Evolutionary conservation across 2,797 vertebrate genomes (phyloP).

Genomic region (Acrossocheilus fasciatus): DNA sequence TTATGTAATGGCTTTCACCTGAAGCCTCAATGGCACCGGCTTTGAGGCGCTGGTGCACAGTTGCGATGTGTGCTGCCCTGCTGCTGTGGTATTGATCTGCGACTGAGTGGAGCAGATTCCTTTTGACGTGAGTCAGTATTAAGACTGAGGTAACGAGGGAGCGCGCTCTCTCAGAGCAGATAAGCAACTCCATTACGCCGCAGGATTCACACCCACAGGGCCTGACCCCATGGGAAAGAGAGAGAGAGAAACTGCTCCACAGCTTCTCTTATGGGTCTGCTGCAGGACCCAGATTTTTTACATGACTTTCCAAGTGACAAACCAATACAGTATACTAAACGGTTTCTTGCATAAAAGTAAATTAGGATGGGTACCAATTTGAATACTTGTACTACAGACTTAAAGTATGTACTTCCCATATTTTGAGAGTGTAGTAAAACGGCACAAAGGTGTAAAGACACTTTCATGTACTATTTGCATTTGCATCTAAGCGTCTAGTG

Average conservation of each 20-base stretch:
- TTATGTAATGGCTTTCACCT: conserved; percentile 70
- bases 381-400: background rate
- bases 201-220: conserved; percentile 79
- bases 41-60: conserved; percentile 58
- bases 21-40: conserved; percentile 69
- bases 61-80: conserved; percentile 70
- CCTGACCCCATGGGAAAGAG: conserved; percentile 72
- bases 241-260: conserved; percentile 61
- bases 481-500: background rate
- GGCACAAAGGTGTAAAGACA: background rate
- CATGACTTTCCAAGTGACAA: background rate
- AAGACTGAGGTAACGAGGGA: conserved; percentile 81
- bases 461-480: background rate
- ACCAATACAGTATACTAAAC: background rate
- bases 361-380: background rate
- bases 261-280: background rate
- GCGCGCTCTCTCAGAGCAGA: conserved; percentile 76
- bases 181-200: conserved; percentile 75
- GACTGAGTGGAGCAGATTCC: conserved; percentile 76
- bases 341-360: background rate
- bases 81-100: conserved; percentile 78
- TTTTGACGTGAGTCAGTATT: conserved; percentile 81
- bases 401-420: background rate
- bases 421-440: background rate
- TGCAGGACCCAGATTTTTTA: background rate